Conservation (phyloP, 2,113 vertebrate genomes). For the Psammodynastes pulverulentus region DNA sequence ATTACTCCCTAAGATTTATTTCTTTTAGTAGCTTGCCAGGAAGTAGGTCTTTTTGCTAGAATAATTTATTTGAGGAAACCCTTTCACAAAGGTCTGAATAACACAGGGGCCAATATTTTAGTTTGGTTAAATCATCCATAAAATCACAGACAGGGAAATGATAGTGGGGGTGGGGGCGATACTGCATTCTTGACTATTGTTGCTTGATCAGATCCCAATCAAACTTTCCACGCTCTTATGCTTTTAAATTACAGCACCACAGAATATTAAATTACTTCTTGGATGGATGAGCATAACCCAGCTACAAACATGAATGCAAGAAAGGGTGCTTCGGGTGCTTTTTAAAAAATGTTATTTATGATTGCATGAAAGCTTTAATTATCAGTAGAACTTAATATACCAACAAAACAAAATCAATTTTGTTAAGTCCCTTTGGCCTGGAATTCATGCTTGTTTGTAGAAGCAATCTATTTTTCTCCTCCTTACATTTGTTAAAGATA, state of each 20-base stretch:
- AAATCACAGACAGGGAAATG: constrained; percentile 47
- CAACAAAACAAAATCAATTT: background rate
- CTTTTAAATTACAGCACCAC: constrained; percentile 60
- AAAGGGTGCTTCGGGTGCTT: constrained; percentile 29
- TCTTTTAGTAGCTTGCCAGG: background rate
- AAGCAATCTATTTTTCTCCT: background rate
- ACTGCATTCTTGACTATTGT: constrained; percentile 22
- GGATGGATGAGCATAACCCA: constrained; percentile 45
- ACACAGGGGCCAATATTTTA: constrained; percentile 29
- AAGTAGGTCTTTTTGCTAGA: background rate
- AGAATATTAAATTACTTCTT: constrained; percentile 57
- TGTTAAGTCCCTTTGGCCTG: background rate
- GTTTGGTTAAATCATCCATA: constrained; percentile 42
- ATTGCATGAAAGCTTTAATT: constrained; percentile 56
- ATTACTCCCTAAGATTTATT: background rate
- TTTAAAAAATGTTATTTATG: constrained; percentile 63
- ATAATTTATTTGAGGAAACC: constrained; percentile 29
- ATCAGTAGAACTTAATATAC: constrained; percentile 58
- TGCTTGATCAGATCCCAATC: constrained; percentile 51
- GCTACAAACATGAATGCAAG: constrained; percentile 44
- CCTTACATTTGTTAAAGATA: background rate
- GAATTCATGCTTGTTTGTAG: background rate
- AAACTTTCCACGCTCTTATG: constrained; percentile 59
- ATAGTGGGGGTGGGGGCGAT: background rate
- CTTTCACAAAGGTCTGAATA: constrained; percentile 34